Conservation (phyloP, 2,113 vertebrate genomes). For the Heterotilapia buettikoferi region DNA sequence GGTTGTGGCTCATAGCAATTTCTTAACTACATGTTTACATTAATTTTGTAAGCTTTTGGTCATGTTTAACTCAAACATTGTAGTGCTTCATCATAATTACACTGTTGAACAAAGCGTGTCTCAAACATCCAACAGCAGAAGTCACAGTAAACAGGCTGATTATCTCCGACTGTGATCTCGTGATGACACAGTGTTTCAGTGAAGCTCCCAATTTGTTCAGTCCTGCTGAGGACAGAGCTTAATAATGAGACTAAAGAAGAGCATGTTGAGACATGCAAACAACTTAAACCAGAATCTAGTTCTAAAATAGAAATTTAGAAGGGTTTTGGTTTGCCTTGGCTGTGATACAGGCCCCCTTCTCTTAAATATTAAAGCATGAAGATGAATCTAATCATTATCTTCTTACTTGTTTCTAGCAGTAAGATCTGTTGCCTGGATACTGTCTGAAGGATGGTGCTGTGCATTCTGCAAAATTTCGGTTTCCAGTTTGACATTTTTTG, state of each 20-base stretch:
- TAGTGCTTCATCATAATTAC: not conserved
- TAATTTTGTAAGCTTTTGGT: not conserved
- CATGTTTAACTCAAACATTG: not conserved
- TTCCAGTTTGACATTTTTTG: not conserved
- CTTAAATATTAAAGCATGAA: not conserved
- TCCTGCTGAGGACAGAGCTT: not conserved
- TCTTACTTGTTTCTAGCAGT: not conserved
- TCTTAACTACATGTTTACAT: not conserved
- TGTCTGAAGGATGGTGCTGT: not conserved
- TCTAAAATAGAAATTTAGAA: not conserved
- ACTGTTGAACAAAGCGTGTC: not conserved
- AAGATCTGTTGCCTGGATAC: slow-evolving; percentile 39
- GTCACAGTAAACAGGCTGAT: slow-evolving; percentile 3
- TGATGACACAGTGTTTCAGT: slow-evolving; percentile 38
- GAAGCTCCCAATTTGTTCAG: slow-evolving; percentile 29
- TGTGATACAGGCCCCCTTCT: not conserved
- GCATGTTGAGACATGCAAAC: slow-evolving; percentile 5
- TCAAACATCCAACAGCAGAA: not conserved
- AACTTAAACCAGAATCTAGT: not conserved
- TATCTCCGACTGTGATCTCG: not conserved
- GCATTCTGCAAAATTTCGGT: not conserved
- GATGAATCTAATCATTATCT: not conserved
- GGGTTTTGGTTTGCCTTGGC: slow-evolving; percentile 18
- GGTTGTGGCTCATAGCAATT: not conserved
- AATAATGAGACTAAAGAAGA: not conserved